Evolutionary conservation across 2,888 invertebrate species (phyloP), one percentile per base, ranked within the genome.

Genomic region (Aphidius colemani): DNA sequence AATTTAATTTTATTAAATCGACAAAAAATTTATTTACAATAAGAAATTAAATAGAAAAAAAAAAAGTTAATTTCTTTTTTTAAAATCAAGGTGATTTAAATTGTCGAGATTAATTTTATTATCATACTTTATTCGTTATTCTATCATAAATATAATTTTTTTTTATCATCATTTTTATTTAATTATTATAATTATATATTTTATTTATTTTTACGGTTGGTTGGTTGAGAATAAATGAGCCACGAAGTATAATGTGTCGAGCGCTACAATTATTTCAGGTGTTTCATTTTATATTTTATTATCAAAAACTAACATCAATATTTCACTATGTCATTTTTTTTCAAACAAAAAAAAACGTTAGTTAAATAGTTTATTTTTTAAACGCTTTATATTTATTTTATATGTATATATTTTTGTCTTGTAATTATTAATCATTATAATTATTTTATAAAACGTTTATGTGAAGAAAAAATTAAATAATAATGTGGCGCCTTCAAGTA

Each of bases 261-360:
- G 53, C 45, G 40, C 40, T 61, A 53, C 53, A 53, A 53, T 61
- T 61, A 53, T 61, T 61, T 61, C 61, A 61, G 61, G 53, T 61
- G 53, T 44, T 41, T 55, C 45, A 39, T 8, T 10, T 10, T 60
- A 51, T 9, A 10, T 13, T 51, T 53, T 48, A 61, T 61, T 61
- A 61, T 55, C 61, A 18, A 44, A 10, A 30, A 44, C 9, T 40
- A 46, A 53, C 48, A 61, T 61, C 53, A 45, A 53, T 13, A 30
- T 5, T 11, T n/a, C 7, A 44, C 13, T 56, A 45, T 13, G 44
- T 44, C 7, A 56, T 18, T 18, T 56, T 56, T 41, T 44, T 56
- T 44, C 18, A 56, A 13, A 7, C 44, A 43, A 56, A 13, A 11
- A 41, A n/a, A 6, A 55, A 41, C 55, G 55, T 43, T 43, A 43